Conservation (phyloP, 2,888 invertebrate species). For the Gisinianus flammeolus region DNA sequence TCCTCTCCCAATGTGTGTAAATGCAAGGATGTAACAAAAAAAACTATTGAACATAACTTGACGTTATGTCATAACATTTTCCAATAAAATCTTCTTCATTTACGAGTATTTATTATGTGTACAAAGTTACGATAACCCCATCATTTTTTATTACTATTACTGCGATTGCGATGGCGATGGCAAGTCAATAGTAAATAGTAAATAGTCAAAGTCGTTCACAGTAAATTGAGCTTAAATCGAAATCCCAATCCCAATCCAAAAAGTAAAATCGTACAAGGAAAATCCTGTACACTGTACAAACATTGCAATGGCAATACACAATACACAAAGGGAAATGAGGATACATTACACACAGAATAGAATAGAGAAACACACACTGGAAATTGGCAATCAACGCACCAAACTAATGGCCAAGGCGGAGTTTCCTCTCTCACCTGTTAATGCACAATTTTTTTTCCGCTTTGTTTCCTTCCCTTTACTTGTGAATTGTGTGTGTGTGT, state of each 20-base stretch:
- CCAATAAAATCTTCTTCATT: neutral
- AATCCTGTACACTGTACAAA: too few relatives aligned
- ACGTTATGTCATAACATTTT: neutral
- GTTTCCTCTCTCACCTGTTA: constrained; percentile 4
- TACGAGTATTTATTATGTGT: neutral
- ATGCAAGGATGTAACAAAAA: neutral
- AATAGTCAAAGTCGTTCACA: too few relatives aligned
- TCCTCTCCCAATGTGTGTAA: neutral
- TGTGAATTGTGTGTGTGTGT: neutral
- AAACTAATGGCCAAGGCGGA: constrained; percentile 2
- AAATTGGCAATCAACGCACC: neutral
- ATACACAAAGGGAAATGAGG: neutral
- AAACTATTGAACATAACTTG: neutral
- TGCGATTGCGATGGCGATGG: too few relatives aligned
- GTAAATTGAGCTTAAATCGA: too few relatives aligned
- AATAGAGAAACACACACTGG: neutral
- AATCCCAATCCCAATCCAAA: too few relatives aligned
- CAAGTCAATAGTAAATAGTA: too few relatives aligned
- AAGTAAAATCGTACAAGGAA: too few relatives aligned
- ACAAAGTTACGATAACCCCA: neutral
- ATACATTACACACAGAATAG: neutral
- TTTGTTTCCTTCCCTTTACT: neutral
- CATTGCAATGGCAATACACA: neutral
- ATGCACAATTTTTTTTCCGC: neutral
- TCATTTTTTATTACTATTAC: neutral